Evolutionary conservation across 2,888 invertebrate species (phyloP).

Genomic region (Strigamia crassipes): DNA sequence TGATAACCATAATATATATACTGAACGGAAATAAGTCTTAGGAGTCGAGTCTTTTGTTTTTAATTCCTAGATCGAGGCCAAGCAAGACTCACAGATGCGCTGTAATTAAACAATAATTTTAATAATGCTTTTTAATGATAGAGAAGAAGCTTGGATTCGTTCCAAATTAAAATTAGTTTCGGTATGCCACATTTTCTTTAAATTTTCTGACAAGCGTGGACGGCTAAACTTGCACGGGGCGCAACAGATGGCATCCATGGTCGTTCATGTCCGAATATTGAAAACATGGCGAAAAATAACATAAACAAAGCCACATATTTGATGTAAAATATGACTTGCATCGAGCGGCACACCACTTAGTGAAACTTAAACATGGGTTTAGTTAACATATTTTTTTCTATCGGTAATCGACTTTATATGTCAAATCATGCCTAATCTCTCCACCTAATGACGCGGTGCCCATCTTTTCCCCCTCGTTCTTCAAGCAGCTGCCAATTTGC

Average conservation of each 20-base stretch:
- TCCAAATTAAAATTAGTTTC: not conserved
- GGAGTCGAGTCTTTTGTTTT: not conserved
- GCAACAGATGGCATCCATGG: slow-evolving; percentile 3
- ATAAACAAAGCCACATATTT: not conserved
- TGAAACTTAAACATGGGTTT: not conserved
- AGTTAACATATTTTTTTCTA: too few species aligned
- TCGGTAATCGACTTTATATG: not conserved
- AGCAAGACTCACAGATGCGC: not conserved
- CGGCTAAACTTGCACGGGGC: not conserved
- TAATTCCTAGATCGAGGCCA: not conserved
- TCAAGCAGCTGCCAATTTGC: slow-evolving; percentile 1
- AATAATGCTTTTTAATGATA: not conserved
- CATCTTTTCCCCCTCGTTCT: not conserved
- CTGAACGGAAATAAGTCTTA: not conserved
- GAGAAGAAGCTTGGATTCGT: not conserved
- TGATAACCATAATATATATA: not conserved
- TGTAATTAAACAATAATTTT: not conserved
- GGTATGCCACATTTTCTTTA: slow-evolving; percentile 20
- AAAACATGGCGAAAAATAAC: not conserved
- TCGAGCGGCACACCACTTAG: too few species aligned
- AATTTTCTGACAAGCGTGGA: not conserved
- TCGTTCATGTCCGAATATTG: not conserved
- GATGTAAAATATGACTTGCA: too few species aligned
- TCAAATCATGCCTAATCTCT: not conserved
- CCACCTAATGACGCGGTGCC: not conserved